A percentile compares a stretch with the other conserved stretches of the same genome.
These are phyloP conservation scores for Cerastoderma edule DNA, from an alignment of 2,888 invertebrate species.

Conservation along the genomic window DNA sequence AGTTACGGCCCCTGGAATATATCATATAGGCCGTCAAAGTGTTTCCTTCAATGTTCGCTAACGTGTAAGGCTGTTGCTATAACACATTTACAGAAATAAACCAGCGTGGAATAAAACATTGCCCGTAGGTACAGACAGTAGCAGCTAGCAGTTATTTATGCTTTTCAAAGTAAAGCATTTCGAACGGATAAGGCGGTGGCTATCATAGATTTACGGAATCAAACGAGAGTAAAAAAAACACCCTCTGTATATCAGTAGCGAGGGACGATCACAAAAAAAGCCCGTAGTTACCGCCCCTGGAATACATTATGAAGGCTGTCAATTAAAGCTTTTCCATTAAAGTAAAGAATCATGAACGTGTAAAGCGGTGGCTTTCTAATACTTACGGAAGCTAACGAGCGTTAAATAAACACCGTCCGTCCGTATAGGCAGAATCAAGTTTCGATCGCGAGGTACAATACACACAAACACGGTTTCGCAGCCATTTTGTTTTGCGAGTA, in stretches of 20 bases:
- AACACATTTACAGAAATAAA: background rate
- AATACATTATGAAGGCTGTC: background rate
- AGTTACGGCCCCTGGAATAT: slow-evolving; percentile 31
- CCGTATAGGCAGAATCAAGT: background rate
- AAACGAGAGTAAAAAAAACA: too few species aligned
- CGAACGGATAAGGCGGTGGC: too few species aligned
- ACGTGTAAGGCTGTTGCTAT: background rate
- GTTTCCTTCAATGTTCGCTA: background rate
- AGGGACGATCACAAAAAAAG: background rate
- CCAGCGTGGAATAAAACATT: background rate
- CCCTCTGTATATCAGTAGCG: too few species aligned
- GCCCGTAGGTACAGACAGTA: background rate
- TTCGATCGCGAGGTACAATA: background rate
- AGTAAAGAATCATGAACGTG: too few species aligned
- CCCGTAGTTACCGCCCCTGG: background rate
- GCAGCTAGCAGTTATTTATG: background rate
- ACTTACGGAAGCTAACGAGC: too few species aligned
- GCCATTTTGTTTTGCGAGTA: background rate
- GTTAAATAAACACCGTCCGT: background rate
- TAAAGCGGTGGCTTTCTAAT: too few species aligned
- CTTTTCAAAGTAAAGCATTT: background rate
- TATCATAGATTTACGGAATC: too few species aligned
- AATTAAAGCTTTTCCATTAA: background rate
- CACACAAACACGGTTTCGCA: background rate
- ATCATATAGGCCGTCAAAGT: background rate